These are phyloP conservation scores for Gracilinanus agilis DNA, from an alignment of 2,113 vertebrate species.

Conservation along the genomic window DNA sequence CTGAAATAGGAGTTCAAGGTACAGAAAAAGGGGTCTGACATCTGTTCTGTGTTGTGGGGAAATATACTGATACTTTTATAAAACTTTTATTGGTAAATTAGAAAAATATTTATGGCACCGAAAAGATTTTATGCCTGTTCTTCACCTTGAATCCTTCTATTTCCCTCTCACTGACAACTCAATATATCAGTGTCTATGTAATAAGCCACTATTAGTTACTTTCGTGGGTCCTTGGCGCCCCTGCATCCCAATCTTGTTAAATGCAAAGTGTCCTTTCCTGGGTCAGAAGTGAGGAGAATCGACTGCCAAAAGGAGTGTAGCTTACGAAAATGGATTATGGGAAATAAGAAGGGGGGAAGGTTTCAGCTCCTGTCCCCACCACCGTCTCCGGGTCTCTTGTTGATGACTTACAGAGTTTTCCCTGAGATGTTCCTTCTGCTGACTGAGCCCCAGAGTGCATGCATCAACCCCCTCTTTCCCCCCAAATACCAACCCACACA, in stretches of 20 bases:
- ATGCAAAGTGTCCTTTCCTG: background rate
- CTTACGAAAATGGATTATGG: background rate
- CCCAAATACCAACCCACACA: constrained; percentile 36
- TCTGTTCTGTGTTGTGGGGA: background rate
- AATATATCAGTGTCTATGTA: background rate
- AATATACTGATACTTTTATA: background rate
- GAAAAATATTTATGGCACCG: background rate
- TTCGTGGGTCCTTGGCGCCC: background rate
- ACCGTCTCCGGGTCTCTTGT: background rate
- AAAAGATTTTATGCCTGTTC: background rate
- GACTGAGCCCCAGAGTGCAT: constrained; percentile 37
- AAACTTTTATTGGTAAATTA: background rate
- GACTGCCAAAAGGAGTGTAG: background rate
- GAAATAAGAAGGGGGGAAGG: background rate
- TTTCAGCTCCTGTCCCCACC: background rate
- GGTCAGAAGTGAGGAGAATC: background rate
- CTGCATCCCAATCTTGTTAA: background rate
- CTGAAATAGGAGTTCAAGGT: background rate
- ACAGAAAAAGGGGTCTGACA: background rate
- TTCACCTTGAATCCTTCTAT: background rate
- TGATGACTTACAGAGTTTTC: background rate
- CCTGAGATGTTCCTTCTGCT: constrained; percentile 4
- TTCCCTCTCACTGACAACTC: background rate
- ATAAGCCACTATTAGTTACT: background rate
- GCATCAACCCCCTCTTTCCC: background rate